Evolutionary conservation across 2,888 invertebrate genomes (phyloP).

Genomic region (Synergus itoensis): DNA sequence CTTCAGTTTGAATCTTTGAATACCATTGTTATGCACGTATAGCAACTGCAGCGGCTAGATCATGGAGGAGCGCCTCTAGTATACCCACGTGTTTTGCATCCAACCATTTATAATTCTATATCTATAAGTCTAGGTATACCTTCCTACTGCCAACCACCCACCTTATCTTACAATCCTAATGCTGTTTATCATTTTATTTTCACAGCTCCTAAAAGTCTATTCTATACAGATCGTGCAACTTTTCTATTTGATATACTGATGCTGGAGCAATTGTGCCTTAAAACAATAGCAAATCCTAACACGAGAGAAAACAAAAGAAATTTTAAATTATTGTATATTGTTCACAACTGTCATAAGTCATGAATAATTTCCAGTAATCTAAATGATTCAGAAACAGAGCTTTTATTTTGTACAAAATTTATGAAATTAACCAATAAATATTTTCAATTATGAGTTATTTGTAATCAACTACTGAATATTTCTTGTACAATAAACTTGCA

Average conservation of each 20-base stretch:
- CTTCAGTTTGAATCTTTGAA: conserved; percentile 11
- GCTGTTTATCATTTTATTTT: conserved; percentile 37
- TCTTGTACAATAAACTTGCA: no score
- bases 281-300: conserved; percentile 21
- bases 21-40: conserved; percentile 26
- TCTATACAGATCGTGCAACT: conserved; percentile 19
- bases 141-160: conserved; percentile 39
- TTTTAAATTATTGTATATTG: conserved; percentile 12
- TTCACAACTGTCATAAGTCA: background rate
- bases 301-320: conserved; percentile 23
- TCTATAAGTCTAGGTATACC: conserved; percentile 9
- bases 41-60: conserved; percentile 40
- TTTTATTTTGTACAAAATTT: background rate
- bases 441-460: background rate
- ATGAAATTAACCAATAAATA: background rate
- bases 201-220: conserved; percentile 33
- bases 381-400: background rate
- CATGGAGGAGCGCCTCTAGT: conserved; percentile 40
- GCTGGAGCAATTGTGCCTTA: conserved; percentile 15
- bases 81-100: conserved; percentile 39
- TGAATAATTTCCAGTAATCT: conserved; percentile 1
- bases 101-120: conserved; percentile 34
- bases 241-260: conserved; percentile 32
- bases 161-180: conserved; percentile 24
- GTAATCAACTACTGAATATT: no score